Conservation (phyloP, 1,140 invertebrate species). For the Platyura marginata region DNA sequence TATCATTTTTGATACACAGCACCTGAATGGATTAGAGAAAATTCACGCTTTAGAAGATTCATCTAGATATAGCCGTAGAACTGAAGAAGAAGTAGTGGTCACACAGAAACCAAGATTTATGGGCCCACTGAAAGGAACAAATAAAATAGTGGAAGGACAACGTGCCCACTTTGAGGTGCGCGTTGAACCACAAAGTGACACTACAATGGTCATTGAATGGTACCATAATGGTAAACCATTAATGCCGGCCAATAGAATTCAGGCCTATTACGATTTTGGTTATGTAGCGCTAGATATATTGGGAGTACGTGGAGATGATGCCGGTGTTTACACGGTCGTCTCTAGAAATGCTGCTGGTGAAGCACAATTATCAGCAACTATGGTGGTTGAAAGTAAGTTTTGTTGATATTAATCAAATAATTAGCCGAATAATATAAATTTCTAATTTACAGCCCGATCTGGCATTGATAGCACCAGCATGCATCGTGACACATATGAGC, state of each 20-base stretch:
- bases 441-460: slow-evolving; percentile 41
- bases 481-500: slow-evolving; percentile 66
- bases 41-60: slow-evolving; percentile 78
- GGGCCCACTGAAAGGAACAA: slow-evolving; percentile 73
- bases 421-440: too few species aligned
- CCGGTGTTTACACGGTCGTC: slow-evolving; percentile 72
- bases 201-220: slow-evolving; percentile 77
- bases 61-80: slow-evolving; percentile 37
- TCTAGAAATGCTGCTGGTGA: slow-evolving; percentile 77
- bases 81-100: slow-evolving; percentile 47
- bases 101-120: slow-evolving; percentile 69
- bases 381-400: slow-evolving; percentile 72
- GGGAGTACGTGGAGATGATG: slow-evolving; percentile 68
- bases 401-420: too few species aligned
- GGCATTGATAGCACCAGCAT: slow-evolving; percentile 76
- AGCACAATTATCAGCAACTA: slow-evolving; percentile 57
- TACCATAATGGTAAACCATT: slow-evolving; percentile 76
- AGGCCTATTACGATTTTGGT: slow-evolving; percentile 88
- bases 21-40: slow-evolving; percentile 71
- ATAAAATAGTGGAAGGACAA: slow-evolving; percentile 89
- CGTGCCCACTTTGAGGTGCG: slow-evolving; percentile 90
- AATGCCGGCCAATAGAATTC: slow-evolving; percentile 66
- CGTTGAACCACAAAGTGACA: slow-evolving; percentile 81
- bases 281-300: slow-evolving; percentile 88
- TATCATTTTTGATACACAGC: slow-evolving; percentile 68